These are phyloP conservation scores for Cacoxenus indagator DNA, from an alignment of 2,888 invertebrate species.

Conservation along the genomic window DNA sequence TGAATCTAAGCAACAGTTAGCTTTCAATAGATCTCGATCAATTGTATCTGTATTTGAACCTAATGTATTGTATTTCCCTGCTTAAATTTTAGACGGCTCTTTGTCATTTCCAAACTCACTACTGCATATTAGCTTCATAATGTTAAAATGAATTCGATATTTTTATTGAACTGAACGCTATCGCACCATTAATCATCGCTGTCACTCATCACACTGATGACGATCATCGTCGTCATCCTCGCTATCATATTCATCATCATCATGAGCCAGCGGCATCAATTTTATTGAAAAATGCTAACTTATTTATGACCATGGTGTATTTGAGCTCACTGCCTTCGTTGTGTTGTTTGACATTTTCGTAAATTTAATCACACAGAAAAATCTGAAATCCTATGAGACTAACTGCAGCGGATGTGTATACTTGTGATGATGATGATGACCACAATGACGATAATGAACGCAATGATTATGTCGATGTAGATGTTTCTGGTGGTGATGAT, in stretches of 20 bases:
- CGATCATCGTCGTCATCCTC: constrained; percentile 41
- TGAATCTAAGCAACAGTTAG: too few species aligned
- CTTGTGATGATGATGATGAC: background rate
- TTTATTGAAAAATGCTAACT: constrained; percentile 55
- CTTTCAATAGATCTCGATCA: too few species aligned
- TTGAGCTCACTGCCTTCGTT: constrained; percentile 3
- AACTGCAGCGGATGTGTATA: constrained; percentile 21
- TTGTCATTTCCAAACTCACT: too few species aligned
- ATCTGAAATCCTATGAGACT: constrained; percentile 43
- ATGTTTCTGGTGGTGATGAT: background rate
- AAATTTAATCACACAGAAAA: constrained; percentile 59
- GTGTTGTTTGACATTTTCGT: background rate
- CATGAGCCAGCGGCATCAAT: constrained; percentile 12
- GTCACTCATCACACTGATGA: background rate
- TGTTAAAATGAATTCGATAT: background rate
- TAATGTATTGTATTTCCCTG: too few species aligned
- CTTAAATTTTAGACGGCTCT: too few species aligned
- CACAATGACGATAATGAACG: background rate
- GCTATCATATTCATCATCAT: constrained; percentile 23
- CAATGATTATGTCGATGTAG: too few species aligned
- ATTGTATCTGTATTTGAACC: too few species aligned
- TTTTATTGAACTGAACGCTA: background rate
- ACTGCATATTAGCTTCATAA: background rate
- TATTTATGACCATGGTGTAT: constrained; percentile 44
- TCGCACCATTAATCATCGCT: background rate